These are phyloP conservation scores for Tanypteryx hageni DNA, from an alignment of 2,888 invertebrate genomes.

Conservation along the genomic window DNA sequence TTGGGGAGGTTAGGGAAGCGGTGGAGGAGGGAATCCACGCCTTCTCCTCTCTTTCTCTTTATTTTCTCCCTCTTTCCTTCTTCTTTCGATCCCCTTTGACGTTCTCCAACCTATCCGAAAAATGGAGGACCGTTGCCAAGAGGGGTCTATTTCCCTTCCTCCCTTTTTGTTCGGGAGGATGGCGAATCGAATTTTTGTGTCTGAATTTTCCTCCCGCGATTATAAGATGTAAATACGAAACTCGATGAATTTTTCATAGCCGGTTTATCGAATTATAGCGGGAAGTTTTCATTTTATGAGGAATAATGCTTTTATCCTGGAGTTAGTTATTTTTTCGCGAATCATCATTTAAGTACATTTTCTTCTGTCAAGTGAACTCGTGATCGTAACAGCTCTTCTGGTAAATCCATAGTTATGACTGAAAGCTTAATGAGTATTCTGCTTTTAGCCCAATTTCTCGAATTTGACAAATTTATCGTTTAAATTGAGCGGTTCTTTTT, in stretches of 20 bases:
- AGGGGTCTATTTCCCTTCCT: background rate
- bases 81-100: too few relatives aligned
- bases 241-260: slow-evolving; percentile 39
- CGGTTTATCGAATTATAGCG: background rate
- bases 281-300: background rate
- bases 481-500: too few relatives aligned
- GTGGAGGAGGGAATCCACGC: background rate
- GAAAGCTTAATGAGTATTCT: too few relatives aligned
- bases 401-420: too few relatives aligned
- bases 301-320: background rate
- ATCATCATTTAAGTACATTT: too few relatives aligned
- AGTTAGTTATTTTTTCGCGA: too few relatives aligned
- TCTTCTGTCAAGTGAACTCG: too few relatives aligned
- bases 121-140: background rate
- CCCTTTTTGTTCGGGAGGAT: background rate
- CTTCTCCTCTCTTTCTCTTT: background rate
- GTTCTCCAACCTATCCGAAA: too few relatives aligned
- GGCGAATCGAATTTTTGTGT: slow-evolving; percentile 12
- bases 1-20: background rate
- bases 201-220: slow-evolving; percentile 5
- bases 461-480: too few relatives aligned
- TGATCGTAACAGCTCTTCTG: too few relatives aligned
- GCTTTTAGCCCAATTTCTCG: too few relatives aligned
- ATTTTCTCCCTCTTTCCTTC: background rate
- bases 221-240: slow-evolving; percentile 33